These are phyloP conservation scores for Drepana arcuata DNA, from an alignment of 1,140 invertebrate species.

Conservation along the genomic window DNA sequence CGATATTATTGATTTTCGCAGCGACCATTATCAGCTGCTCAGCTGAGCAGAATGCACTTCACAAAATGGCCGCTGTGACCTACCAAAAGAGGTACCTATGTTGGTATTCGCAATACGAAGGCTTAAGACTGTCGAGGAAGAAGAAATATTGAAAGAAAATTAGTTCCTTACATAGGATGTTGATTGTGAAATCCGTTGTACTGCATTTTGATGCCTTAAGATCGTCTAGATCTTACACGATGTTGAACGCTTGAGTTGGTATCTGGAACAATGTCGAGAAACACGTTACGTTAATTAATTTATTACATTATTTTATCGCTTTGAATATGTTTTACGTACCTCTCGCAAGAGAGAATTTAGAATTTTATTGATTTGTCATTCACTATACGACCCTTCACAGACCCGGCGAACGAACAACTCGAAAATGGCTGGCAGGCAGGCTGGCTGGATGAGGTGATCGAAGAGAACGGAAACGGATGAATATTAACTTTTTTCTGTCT, in stretches of 20 bases:
- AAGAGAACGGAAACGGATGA: too few species aligned
- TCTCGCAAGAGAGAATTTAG: slow-evolving; percentile 67
- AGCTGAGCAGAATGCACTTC: slow-evolving; percentile 54
- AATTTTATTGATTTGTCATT: slow-evolving; percentile 53
- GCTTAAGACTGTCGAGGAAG: slow-evolving; percentile 1
- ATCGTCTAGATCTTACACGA: slow-evolving; percentile 49
- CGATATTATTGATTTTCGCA: slow-evolving; percentile 19
- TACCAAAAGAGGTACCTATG: slow-evolving; percentile 8
- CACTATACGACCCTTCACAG: slow-evolving; percentile 54
- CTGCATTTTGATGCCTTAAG: slow-evolving; percentile 61
- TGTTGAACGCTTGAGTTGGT: slow-evolving; percentile 53
- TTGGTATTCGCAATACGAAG: too few species aligned
- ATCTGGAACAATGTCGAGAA: slow-evolving; percentile 48
- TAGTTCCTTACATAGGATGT: slow-evolving; percentile 62
- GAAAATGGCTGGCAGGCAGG: slow-evolving; percentile 60
- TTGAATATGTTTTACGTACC: slow-evolving; percentile 44
- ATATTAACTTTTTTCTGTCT: too few species aligned
- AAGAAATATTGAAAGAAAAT: slow-evolving; percentile 5
- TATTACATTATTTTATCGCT: slow-evolving; percentile 6
- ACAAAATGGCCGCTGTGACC: slow-evolving; percentile 65
- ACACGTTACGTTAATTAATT: slow-evolving; percentile 7
- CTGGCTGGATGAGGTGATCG: too few species aligned
- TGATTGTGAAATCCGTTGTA: slow-evolving; percentile 70
- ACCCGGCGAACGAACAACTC: slow-evolving; percentile 75
- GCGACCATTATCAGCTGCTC: slow-evolving; percentile 29